Base-by-base conservation (phyloP, 1,140 invertebrate species). In the Lordiphosa stackelbergi region DNA sequence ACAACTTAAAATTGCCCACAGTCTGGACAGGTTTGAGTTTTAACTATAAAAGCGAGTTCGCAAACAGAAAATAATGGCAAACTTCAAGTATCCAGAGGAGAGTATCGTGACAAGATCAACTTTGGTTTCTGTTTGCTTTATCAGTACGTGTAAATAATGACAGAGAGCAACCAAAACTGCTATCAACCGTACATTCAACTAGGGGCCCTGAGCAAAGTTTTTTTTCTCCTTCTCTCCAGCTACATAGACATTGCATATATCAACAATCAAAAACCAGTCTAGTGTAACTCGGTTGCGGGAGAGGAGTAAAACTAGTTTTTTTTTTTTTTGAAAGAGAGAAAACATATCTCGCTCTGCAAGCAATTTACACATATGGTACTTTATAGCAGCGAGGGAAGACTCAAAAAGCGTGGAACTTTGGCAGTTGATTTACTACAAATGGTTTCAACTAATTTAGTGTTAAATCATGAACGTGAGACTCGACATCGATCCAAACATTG, bases 131-230 rank as follows among this genome's bases (percentile, higher is more conserved):
- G 51, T 66, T 75, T 60, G 38, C 52, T 19, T 24, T 46, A 63
- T 53, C 46, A 38, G 60, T 64, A 19, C 53, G 42, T 55, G 64
- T 55, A 64, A 71, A 71, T 47, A 69, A 48, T 48, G 11, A 41
- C 7, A 31, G 7, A 28, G 12, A 11, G 28, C 36, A 41, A 12
- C 24, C 37, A 62, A 51, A 57, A 35, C 41, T 41, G 43, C 24
- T 43, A 34, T 40, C 31, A 45, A 57, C 22, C 70, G 75, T 74
- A 54, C 62, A 69, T 79, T 74, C 74, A 79, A 79, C 74, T 54
- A 45, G 37, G 24, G 53, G 53, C 75, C 53, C 28, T 59, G 54
- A 70, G 35, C 69, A 31, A 49, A 37, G 43, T 8, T 22, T 37
- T 12, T 12, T 9, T 13, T 42, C n/a, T 49, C 36, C 38, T 24